Base-by-base conservation (phyloP, 2,113 vertebrate species). In the Engraulis encrasicolus region DNA sequence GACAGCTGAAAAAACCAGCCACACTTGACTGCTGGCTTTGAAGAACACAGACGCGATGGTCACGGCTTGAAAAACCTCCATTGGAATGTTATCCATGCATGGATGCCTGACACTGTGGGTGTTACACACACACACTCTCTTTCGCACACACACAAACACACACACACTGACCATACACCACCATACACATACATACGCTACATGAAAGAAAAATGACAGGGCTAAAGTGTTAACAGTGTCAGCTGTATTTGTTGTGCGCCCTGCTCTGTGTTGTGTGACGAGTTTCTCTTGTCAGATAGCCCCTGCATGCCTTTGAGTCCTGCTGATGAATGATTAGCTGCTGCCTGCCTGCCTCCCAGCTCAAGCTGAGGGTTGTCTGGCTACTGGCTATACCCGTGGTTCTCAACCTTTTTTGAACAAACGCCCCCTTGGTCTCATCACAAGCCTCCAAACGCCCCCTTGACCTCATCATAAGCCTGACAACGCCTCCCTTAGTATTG, bases 1-100 rank as follows among this genome's bases (percentile, higher is more conserved):
- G 88, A 94, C 94, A 96, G 94, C 94, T 95, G 94, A 94, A 89
- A 94, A 93, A 93, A 93, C 93, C 91, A 88, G 90, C 89, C 88
- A 85, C 82, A 85, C 85, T 91, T 58, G 52, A 90, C 85, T 82
- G 80, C 85, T 84, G 89, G 81, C 92, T 94, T 93, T 93, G 92
- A 89, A 88, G 88, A 93, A 91, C 90, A 86, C 80, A 50, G 71
- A 85, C 81, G 34, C 85, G 86, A 91, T 85, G 83, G 83, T 85
- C 80, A 82, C 85, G 40, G 52, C 34, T 82, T 86, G 83, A 85
- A 83, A 89, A 88, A 89, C 78, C 83, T 83, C 83, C 85, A 66
- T 80, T 85, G 50, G 86, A 89, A 84, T 90, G 89, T 88, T 87
- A 87, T 85, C 87, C 80, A 84, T 88, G 85, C 86, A 80, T 81